These are phyloP conservation scores for Acronicta alni DNA, from an alignment of 2,888 invertebrate genomes.

Conservation along the genomic window DNA sequence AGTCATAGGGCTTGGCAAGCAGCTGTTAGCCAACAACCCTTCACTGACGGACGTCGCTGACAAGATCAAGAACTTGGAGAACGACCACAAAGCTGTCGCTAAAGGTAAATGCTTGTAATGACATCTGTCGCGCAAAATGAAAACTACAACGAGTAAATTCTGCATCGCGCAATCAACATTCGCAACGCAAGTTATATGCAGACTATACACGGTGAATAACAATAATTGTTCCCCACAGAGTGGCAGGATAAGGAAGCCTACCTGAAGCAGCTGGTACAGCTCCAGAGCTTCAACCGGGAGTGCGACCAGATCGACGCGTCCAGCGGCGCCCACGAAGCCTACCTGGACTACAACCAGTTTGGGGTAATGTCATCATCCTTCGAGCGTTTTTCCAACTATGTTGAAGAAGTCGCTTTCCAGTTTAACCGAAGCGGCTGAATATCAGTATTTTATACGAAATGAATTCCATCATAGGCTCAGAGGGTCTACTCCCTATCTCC, in stretches of 20 bases:
- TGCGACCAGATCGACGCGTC: slow-evolving; percentile 99
- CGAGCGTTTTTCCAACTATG: too few relatives aligned
- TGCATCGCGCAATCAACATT: too few relatives aligned
- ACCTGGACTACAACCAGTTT: slow-evolving; percentile 95
- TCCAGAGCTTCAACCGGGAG: slow-evolving; percentile 98
- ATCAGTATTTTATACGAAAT: too few relatives aligned
- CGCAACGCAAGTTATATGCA: too few relatives aligned
- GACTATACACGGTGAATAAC: too few relatives aligned
- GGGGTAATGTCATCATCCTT: slow-evolving; percentile 92
- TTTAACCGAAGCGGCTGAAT: too few relatives aligned
- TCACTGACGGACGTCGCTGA: slow-evolving; percentile 93
- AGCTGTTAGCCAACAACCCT: slow-evolving; percentile 93
- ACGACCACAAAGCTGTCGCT: slow-evolving; percentile 93
- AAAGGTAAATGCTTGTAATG: slow-evolving; percentile 81
- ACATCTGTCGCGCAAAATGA: too few relatives aligned
- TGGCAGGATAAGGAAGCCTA: slow-evolving; percentile 96
- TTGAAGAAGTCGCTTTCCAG: too few relatives aligned
- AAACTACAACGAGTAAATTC: too few relatives aligned
- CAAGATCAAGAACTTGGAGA: slow-evolving; percentile 92
- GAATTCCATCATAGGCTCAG: too few relatives aligned
- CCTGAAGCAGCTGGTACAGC: slow-evolving; percentile 95
- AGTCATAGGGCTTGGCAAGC: slow-evolving; percentile 93
- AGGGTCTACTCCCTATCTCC: too few relatives aligned
- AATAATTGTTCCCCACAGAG: slow-evolving; percentile 61
- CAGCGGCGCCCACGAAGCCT: slow-evolving; percentile 97